Base-by-base conservation (phyloP, 2,888 invertebrate species). In the Lasioglossum marginatum region DNA sequence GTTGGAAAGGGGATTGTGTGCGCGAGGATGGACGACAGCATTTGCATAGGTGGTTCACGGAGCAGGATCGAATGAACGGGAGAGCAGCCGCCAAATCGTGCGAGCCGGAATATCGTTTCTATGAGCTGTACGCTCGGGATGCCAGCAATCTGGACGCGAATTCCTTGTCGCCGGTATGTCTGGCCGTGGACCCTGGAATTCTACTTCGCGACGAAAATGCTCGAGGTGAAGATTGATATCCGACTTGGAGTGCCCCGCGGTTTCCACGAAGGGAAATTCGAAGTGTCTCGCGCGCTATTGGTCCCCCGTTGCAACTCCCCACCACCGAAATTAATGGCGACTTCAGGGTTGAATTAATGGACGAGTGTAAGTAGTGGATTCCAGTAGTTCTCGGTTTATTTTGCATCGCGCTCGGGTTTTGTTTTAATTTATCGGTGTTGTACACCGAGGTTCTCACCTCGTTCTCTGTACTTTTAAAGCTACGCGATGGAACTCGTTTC, bases 31-130 rank as follows among this genome's bases (percentile, higher is more conserved):
- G 12, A 12, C 57, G 57, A 2, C 8, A 40, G 75, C 80, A 84
- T 85, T 84, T 82, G 48, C 81, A 76, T 80, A 82, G 57, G 72
- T 48, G 57, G 70, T 71, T 27, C 66, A 19, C 70, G 19, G 48
- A 27, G 40, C 12, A 31, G 48, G 45, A 57, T 82, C 77, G 74
- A 79, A 79, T 68, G 73, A 85, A 77, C 76, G 84, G 37, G 71
- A 52, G 76, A 57, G n/a, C 52, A 43, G 75, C 75, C 68, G 68
- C 60, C 57, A 76, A 66, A 77, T 82, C 68, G 72, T 60, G 16
- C 77, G 75, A 37, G 37, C 16, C 8, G 63, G 74, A 57, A 82
- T 77, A 82, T 79, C 79, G 77, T 71, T 85, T 74, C 68, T 77
- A 77, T 45, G 77, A 60, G 74, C 79, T 66, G 45, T 72, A 75